Base-by-base conservation (phyloP, 2,113 vertebrate genomes). In the Chaetura pelagica region DNA sequence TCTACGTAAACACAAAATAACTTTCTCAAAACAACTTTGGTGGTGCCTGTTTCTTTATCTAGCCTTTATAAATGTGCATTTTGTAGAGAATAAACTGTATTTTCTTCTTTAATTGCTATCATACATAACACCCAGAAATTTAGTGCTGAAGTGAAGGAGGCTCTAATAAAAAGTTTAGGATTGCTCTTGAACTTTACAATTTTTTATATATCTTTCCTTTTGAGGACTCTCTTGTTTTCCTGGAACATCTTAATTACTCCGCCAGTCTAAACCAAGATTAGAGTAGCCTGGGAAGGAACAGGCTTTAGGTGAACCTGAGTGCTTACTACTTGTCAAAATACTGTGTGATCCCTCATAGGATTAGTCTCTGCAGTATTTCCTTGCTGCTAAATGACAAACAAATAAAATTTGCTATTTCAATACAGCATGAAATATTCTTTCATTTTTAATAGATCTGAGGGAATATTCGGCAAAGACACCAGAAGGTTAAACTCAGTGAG, bases 311-410 rank as follows among this genome's bases (percentile, higher is more conserved):
- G 87, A 96, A 93, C 85, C 71, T 87, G 38, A 89, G 63, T 0
- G 0, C 63, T 92, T 87, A 72, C 73, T 58, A 68, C 84, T 85
- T 83, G 84, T 85, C 62, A 96, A 86, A 96, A 80, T 77, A 68
- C 48, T 57, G 74, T 44, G 15, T 82, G 96, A 94, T 94, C 87
- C 84, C 57, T 54, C 16, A 38, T 72, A 95, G 85, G 69, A 91
- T 96, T 90, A 93, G 24, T 77, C 66, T 80, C 83, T 51, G 75
- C 46, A 61, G 59, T 22, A 29, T 87, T 94, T 90, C 89, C 57
- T 93, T 85, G 54, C 55, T 87, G 54, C 54, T 87, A 93, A 92
- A 89, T 89, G 84, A 73, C 58, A 93, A 95, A 95, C 81, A 90
- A 90, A 84, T 76, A 94, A 95, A 94, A 90, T 73, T 84, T 66